Evolutionary conservation across 2,113 vertebrate species (phyloP).

Genomic region (Catharus fuscescens): DNA sequence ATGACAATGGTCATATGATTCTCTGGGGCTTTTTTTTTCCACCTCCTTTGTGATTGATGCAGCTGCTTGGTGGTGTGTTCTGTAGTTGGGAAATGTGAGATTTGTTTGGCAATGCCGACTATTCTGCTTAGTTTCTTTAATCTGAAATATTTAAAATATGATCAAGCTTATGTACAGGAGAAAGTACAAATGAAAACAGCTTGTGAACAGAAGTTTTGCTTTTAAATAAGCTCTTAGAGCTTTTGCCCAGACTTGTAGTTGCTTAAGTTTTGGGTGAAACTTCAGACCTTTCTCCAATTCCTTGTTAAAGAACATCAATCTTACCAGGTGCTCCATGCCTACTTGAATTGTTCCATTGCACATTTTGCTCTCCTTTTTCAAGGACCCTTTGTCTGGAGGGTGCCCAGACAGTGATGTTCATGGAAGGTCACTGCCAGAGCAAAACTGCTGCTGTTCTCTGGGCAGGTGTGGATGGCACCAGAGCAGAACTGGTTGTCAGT

Average conservation of each 20-base stretch:
- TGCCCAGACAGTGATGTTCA: neutral
- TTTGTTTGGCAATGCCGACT: neutral
- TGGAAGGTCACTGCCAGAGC: neutral
- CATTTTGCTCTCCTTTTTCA: neutral
- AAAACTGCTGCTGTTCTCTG: neutral
- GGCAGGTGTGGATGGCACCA: neutral
- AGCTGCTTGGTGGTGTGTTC: conserved; percentile 12
- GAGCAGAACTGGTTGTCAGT: neutral
- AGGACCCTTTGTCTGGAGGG: neutral
- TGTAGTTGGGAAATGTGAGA: neutral
- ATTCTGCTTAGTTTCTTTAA: neutral
- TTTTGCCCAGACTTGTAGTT: neutral
- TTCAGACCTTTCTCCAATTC: neutral
- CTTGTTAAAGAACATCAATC: neutral
- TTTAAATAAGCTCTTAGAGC: neutral
- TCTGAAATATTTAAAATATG: neutral
- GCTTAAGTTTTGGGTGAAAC: neutral
- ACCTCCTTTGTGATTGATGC: conserved; percentile 19
- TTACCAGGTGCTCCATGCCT: neutral
- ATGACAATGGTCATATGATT: neutral
- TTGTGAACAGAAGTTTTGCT: neutral
- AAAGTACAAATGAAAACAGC: neutral
- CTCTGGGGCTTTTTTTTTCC: conserved; percentile 39
- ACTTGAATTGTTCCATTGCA: too few relatives aligned
- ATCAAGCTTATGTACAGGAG: neutral